Base-by-base conservation (phyloP, 2,113 vertebrate species). In the Bubo blakistoni region DNA sequence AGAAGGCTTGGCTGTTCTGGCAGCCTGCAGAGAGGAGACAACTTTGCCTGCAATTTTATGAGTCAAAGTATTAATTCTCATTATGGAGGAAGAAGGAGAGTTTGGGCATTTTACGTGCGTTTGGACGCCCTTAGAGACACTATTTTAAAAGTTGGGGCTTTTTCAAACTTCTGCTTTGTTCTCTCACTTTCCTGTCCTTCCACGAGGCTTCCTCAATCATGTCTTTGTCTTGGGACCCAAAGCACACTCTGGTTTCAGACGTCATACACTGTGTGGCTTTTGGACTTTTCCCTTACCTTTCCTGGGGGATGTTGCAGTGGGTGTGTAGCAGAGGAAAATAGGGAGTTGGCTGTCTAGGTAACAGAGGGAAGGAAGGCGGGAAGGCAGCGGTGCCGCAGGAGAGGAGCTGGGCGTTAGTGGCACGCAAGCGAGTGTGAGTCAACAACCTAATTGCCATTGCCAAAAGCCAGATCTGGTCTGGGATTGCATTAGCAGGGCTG, bases 241-340 rank as follows among this genome's bases (percentile, higher is more conserved):
- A 65, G 30, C 44, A 13, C 3, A 1, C 52, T 44, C 27, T 2
- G 0, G 0, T 92, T 81, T 88, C 47, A 52, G 46, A 51, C 1
- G 0, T 13, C 2, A 3, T 13, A 59, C 18, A 9, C 0, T 0
- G 17, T 36, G 15, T 16, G 22, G 34, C 58, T 55, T 61, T 76
- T 51, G 40, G 70, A 42, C 49, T 69, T 88, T 57, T 27, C 52
- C 52, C 22, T 77, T 81, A 6, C 40, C 17, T 93, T 42, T 65
- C 69, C 73, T 29, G 7, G 49, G 42, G 40, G 27, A 13, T 57
- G 27, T 10, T 74, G 55, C 47, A 20, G 36, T 40, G 20, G 36
- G 16, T 0, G 1, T 44, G 40, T 40, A 40, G 49, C 25, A 62
- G 40, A 70, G 44, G 34, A 7, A 20, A 55, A 63, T n/a, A 51